Evolutionary conservation across 2,113 vertebrate genomes (phyloP), one percentile per base, ranked within the genome.

Genomic region (Serinus canaria): DNA sequence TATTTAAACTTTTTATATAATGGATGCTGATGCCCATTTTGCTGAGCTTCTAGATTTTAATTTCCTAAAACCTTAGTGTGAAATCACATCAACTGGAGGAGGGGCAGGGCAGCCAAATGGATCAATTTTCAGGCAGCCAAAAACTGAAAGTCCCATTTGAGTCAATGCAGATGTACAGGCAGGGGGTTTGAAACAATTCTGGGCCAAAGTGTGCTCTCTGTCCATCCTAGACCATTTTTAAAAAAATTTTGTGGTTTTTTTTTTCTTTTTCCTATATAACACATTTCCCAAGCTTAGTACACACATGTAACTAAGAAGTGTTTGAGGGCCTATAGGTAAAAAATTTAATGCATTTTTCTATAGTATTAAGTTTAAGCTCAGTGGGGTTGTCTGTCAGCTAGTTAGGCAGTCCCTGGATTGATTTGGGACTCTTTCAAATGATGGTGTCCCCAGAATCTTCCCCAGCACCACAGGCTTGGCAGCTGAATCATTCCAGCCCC

Each of bases 71-170:
- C 69, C 53, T 76, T 58, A 73, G 58, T 91, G 53, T 85, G 87
- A 94, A 94, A 95, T 89, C 77, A 35, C 83, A 94, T 94, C 73
- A 94, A 66, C 64, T 89, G 56, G 69, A 93, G 76, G 73, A 89
- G 56, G 52, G 62, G n/a, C 52, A 93, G 35, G 56, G 62, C 33
- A 92, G 56, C 33, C 63, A 89, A 59, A 23, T 55, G 52, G 88
- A 75, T 90, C 30, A 2, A 56, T 80, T 93, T 92, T 90, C 95
- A 90, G 76, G 52, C 73, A 81, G 73, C 27, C 68, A 1, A 63
- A 94, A 91, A 27, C 35, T 37, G 39, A 64, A 94, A 83, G 89
- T 91, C 81, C 25, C 0, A 0, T 78, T 92, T 92, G 83, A 90
- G 52, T 14, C 87, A 87, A 35, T 52, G 64, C 76, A 95, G 79